A percentile compares a stretch with the other conserved stretches of the same genome.
Evolutionary conservation across 2,113 vertebrate genomes (phyloP).

Genomic region (Pedetes capensis): DNA sequence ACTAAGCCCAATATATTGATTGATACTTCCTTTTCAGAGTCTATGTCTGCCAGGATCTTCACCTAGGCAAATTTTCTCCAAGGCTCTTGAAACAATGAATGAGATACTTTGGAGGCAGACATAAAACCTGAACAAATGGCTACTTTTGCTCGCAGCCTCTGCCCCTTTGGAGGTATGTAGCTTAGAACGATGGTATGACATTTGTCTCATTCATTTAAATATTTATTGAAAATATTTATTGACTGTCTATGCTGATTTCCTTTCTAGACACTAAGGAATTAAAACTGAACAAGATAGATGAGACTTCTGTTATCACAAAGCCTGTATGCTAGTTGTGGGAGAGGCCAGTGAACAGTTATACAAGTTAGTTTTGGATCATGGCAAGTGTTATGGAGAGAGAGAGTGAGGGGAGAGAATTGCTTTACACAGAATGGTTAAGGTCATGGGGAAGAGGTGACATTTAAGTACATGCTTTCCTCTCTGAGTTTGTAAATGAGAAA

Average conservation of each 20-base stretch:
- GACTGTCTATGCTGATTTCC: neutral
- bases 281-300: neutral
- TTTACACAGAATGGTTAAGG: neutral
- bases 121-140: neutral
- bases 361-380: neutral
- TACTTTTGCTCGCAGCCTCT: neutral
- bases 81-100: neutral
- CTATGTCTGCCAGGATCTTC: neutral
- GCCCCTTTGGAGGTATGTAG: neutral
- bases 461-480: neutral
- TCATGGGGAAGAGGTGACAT: neutral
- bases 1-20: neutral
- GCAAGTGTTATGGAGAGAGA: neutral
- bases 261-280: neutral
- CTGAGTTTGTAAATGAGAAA: neutral
- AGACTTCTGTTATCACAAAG: neutral
- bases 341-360: neutral
- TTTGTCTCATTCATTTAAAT: neutral
- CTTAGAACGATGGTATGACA: neutral
- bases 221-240: neutral
- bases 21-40: neutral
- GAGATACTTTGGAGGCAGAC: neutral
- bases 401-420: neutral
- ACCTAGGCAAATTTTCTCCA: neutral
- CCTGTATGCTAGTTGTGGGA: neutral